phyloP scores from a whole-genome alignment of 2,888 invertebrate species.

The Portevinia maculata region DNA sequence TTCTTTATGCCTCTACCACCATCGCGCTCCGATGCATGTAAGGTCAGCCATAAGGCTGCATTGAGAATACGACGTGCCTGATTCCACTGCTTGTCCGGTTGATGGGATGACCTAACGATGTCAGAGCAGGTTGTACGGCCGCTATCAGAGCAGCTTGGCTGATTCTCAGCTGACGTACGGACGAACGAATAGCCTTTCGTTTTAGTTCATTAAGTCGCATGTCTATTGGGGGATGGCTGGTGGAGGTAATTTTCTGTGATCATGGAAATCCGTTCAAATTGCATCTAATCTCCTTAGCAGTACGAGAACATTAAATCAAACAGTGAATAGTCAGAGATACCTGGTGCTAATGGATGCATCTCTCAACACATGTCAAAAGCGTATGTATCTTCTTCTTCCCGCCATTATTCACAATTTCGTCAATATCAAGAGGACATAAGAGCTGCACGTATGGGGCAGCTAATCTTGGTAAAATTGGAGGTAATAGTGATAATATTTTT shows the following conservation, averaged over 20 bases:
- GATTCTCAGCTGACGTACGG: constrained; percentile 36
- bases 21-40: constrained; percentile 38
- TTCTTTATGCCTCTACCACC: constrained; percentile 55
- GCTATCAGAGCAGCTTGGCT: constrained; percentile 60
- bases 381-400: constrained; percentile 29
- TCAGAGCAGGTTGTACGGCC: constrained; percentile 20
- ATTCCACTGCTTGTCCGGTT: constrained; percentile 6
- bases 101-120: constrained; percentile 62
- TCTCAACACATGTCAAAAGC: constrained; percentile 59
- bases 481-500: constrained; percentile 6
- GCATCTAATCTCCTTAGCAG: constrained; percentile 39
- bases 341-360: constrained; percentile 40
- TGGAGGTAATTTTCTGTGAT: constrained; percentile 29
- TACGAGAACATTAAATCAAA: constrained; percentile 21
- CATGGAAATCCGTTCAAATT: constrained; percentile 53
- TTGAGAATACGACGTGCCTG: constrained; percentile 12
- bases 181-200: constrained; percentile 56
- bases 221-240: constrained; percentile 22
- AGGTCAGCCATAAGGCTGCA: constrained; percentile 68
- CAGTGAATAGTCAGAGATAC: not conserved
- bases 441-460: constrained; percentile 16
- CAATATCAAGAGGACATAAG: constrained; percentile 3
- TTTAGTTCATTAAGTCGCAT: constrained; percentile 66
- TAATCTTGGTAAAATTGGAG: constrained; percentile 15
- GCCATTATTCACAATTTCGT: constrained; percentile 58